These are phyloP conservation scores for Cheracebus regulus DNA, from an alignment of 2,797 vertebrate genomes.

Conservation along the genomic window DNA sequence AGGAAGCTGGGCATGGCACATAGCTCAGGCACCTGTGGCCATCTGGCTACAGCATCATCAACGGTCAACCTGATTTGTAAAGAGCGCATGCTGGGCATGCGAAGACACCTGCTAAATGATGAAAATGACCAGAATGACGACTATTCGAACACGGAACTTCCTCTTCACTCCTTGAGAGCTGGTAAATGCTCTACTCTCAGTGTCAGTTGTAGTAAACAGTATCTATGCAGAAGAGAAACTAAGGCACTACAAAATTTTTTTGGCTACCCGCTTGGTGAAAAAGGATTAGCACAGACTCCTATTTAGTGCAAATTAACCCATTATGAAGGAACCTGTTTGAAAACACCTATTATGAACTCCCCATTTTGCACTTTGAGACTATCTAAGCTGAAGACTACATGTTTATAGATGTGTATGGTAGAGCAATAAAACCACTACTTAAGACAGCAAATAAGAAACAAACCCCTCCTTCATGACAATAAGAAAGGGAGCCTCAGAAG, in stretches of 20 bases:
- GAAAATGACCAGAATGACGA: background rate
- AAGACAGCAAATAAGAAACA: background rate
- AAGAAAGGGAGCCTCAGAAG: background rate
- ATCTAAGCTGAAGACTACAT: background rate
- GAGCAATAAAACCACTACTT: background rate
- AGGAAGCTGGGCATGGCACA: background rate
- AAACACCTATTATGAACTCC: background rate
- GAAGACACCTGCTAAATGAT: background rate
- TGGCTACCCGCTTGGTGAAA: background rate
- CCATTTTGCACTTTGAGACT: background rate
- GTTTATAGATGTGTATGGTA: background rate
- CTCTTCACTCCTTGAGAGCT: background rate
- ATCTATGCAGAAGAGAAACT: background rate
- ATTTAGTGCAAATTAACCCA: background rate
- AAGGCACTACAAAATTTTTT: background rate
- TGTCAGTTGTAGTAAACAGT: background rate
- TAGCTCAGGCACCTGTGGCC: background rate
- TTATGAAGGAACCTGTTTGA: background rate
- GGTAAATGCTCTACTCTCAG: background rate
- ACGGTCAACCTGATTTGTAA: background rate
- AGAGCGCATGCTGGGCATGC: accelerated
- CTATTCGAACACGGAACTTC: background rate
- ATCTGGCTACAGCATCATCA: background rate
- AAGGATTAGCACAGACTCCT: background rate
- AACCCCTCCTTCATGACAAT: background rate